Evolutionary conservation across 2,888 invertebrate species (phyloP), one percentile per base, ranked within the genome.

Genomic region (Eupithecia vulgata): DNA sequence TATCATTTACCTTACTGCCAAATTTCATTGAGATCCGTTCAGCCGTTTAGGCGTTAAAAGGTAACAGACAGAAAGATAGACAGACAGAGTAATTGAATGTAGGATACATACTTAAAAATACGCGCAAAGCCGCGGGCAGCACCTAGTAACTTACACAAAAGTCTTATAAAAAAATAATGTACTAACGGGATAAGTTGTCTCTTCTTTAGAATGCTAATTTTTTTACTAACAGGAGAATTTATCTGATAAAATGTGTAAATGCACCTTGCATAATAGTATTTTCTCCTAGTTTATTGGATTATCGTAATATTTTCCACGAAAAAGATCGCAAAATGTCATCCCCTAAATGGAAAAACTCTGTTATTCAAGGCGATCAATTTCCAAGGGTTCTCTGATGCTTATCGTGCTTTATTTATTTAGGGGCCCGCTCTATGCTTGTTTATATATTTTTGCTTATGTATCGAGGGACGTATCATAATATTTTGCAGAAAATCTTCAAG

Each of bases 371-470:
- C 75, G 76, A 80, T 78, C 74, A 74, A 72, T 78, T 78, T 69
- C 65, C 72, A 73, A 76, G 75, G 76, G 79, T 73, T 65, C 76
- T 71, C 65, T 65, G 80, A 79, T 80, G 78, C 79, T 79, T 79
- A 78, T 80, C 79, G 73, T 48, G 70, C 67, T 73, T 79, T 80
- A 80, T 80, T 79, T 80, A 80, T 80, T 79, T 76, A 79, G 80
- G 80, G 61, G 48, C 34, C 68, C 69, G 73, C 65, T 48, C 78
- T 67, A 68, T 74, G 72, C 70, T 77, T 80, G 78, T 77, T 76
- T 52, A 52, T 52, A 57, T 57, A 57, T 57, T 25, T 52, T 57
- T 61, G 61, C 34, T 61, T 80, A 80, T 78, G 76, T 77, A 77
- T 79, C 68, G 68, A 72, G 71, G 70, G 69, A 64, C 68, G 71